A percentile compares a stretch with the other conserved stretches of the same genome.
Evolutionary conservation across 2,888 invertebrate species (phyloP).

Genomic region (Leucozona laternaria): DNA sequence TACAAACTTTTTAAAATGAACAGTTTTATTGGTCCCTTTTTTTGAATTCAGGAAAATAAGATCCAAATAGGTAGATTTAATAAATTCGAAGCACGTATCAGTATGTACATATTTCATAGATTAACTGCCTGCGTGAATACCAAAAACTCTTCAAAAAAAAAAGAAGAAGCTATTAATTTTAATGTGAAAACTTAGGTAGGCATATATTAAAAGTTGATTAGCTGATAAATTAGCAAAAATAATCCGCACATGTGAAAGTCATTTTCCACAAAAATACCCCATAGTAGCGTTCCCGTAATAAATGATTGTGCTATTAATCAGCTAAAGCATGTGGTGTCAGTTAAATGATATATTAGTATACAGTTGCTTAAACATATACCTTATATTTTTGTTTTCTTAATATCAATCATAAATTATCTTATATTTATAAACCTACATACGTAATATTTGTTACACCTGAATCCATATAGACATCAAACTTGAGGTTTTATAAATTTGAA

Average conservation of each 20-base stretch:
- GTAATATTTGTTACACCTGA: conserved; percentile 19
- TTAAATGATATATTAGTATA: conserved; percentile 25
- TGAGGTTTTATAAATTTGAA: conserved; percentile 2
- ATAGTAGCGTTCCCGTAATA: not conserved
- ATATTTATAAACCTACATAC: not conserved
- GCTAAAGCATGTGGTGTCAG: conserved; percentile 4
- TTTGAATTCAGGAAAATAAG: too few relatives aligned
- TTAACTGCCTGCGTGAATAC: not conserved
- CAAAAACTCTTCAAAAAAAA: not conserved
- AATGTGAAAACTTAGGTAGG: not conserved
- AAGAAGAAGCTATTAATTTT: not conserved
- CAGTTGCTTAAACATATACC: conserved; percentile 19
- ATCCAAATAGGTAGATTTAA: too few relatives aligned
- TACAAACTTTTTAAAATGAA: too few relatives aligned
- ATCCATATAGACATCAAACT: conserved; percentile 9
- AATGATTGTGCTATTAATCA: conserved; percentile 14
- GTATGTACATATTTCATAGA: not conserved
- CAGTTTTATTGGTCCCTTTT: too few relatives aligned
- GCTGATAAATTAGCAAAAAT: not conserved
- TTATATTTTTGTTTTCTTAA: not conserved
- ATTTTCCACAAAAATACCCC: not conserved
- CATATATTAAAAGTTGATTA: not conserved
- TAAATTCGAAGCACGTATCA: too few relatives aligned
- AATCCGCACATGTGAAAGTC: conserved; percentile 4
- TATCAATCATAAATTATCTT: conserved; percentile 23